Evolutionary conservation across 1,140 invertebrate species (phyloP), one percentile per base, ranked within the genome.

Genomic region (Eufriesea mexicana): DNA sequence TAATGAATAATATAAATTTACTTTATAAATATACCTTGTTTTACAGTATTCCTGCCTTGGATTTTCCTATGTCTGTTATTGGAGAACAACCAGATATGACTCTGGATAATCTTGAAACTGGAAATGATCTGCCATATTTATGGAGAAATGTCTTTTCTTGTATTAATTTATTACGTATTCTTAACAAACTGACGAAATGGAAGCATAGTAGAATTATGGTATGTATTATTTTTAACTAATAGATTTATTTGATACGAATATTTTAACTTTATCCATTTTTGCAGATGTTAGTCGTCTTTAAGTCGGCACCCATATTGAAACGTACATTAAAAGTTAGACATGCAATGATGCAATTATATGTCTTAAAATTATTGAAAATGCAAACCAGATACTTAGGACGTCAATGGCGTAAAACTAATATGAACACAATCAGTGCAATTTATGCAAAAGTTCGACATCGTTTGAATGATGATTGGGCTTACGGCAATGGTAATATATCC

Each of bases 181-280:
- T 99, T 42, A 99, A 99, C 93, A 99, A 99, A 95, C 95, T 99
- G 61, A 99, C 98, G 54, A 99, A 99, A 94, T 99, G 99, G 98
- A 99, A 99, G 94, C 99, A 99, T 94, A 99, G 99, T 45, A 96
- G 99, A 86, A 99, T 99, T 49, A 99, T 99, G 99, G 96, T 97
- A 93, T 92, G 86, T 74, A 70, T 42, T 72, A 23, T 57, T 5
- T 57, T 45, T 28, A 51, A 64, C 75, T 61, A 51, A 47, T 79
- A 62, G n/a, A 42, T 28, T 68, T 25, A 57, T 68, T 77, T 51
- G 14, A 2, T 20, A 9, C 18, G 2, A 10, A 61, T n/a, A 62
- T 42, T 42, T 77, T 55, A 68, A 66, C 0, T 62, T 68, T 54
- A 78, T 66, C 49, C 12, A 73, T 86, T 72, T 71, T 89, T 84